Evolutionary conservation across 2,888 invertebrate genomes (phyloP), one percentile per base, ranked within the genome.

Genomic region (Acanthosepion lycidas): DNA sequence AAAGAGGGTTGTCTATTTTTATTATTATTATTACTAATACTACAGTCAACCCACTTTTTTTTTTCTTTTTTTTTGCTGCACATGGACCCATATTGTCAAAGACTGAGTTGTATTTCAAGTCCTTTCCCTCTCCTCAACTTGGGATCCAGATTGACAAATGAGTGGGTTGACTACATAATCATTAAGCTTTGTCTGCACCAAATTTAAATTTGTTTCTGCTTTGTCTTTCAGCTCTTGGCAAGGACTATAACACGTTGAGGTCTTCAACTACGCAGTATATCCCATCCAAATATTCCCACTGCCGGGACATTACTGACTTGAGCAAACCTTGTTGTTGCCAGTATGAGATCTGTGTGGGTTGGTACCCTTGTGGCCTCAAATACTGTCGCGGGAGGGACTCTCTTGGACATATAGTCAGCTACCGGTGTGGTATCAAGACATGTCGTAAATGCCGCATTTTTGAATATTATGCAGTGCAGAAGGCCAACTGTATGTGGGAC

Each of bases 291-390:
- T 96, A 96, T 95, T 97, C 95, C 15, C 96, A 96, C 94, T 97
- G 97, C 95, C 96, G 97, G 96, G 96, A 96, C 96, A 94, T 95
- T 95, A 93, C 96, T 95, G 96, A 96, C 94, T 94, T 96, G 28
- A 95, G 91, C 2, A 96, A 97, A 95, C 98, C 99, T 51, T 99
- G 99, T 97, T 98, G 98, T 94, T 99, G 99, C 97, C 98, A 98
- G 94, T 98, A 99, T 96, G 98, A 99, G 98, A 98, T 98, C 95
- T 99, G 99, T 97, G 98, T 99, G 94, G 99, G 99, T 94, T 99
- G 99, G 99, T 99, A 99, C 97, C 99, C 99, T 0, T 99, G 99
- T 97, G 99, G 99, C 49, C 98, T 99, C 92, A 99, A 99, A 97
- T 99, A 99, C 98, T 99, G 99, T 98, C 98, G 99, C 96, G 98